Base-by-base conservation (phyloP, 2,888 invertebrate species). In the Metallyticus violacea region DNA sequence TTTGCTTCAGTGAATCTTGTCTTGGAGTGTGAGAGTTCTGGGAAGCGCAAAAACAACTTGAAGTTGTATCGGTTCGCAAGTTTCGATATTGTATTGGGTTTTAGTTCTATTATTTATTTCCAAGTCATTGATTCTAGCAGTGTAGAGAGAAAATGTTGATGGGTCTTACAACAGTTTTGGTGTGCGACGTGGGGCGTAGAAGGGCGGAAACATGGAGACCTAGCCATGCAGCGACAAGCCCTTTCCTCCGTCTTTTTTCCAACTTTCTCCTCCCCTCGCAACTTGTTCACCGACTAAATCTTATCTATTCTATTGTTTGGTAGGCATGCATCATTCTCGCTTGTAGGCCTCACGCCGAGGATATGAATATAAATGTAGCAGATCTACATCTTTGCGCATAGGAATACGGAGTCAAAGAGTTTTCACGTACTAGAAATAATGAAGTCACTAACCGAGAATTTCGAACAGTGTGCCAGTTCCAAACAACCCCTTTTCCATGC, bases 51-150 rank as follows among this genome's bases (percentile, higher is more conserved):
- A 83, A 83, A 83, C 83, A 83, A 83, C 77, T 76, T 62, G 22
- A 83, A 83, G 77, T 83, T 83, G 83, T 83, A 83, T 83, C 83
- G 83, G 83, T 40, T 83, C 77, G 22, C 77, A 83, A 83, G 77
- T 83, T 83, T 77, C 77, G 83, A 83, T 83, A 83, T n/a, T 83
- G 83, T 83, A 83, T 83, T 83, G 76, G 77, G 76, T 83, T 76
- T 83, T 77, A 83, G 83, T 83, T 83, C 83, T 83, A 83, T 83
- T 83, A 83, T 83, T 83, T 83, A 83, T 83, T 83, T 83, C 83
- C 83, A 83, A 83, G 83, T 83, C 83, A 83, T 83, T 83, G 83
- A 83, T 77, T 83, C 29, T 62, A 62, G 26, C 26, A 62, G 26
- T 76, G 82, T 27, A 76, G 76, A 76, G 82, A 22, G 83, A 25